These are phyloP conservation scores for Yponomeuta sedellus DNA, from an alignment of 2,888 invertebrate species.

Conservation along the genomic window DNA sequence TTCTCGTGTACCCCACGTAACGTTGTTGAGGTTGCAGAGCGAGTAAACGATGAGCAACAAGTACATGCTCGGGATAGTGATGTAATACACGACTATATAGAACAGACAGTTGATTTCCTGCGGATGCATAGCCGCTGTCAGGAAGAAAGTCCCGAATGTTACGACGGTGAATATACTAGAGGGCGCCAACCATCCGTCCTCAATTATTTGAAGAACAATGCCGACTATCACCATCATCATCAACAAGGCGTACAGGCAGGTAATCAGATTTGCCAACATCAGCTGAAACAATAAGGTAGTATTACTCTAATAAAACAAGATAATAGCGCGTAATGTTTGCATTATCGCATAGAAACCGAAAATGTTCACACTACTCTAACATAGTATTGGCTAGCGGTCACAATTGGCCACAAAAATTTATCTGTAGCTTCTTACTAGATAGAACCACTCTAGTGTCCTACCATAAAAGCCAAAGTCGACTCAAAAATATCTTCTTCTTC, in stretches of 20 bases:
- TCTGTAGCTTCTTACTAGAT: too few relatives aligned
- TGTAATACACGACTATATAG: constrained; percentile 84
- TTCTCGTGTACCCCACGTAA: constrained; percentile 96
- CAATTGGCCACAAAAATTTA: too few relatives aligned
- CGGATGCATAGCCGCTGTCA: constrained; percentile 85
- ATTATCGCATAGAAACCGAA: too few relatives aligned
- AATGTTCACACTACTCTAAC: too few relatives aligned
- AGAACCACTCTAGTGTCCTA: too few relatives aligned
- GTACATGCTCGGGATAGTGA: constrained; percentile 97
- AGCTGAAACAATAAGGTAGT: constrained; percentile 61
- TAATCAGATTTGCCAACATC: constrained; percentile 83
- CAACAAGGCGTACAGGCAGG: constrained; percentile 86
- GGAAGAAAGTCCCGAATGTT: constrained; percentile 80
- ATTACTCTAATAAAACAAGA: background rate
- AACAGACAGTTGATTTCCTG: constrained; percentile 84
- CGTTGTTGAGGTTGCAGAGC: constrained; percentile 93
- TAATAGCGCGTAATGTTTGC: too few relatives aligned
- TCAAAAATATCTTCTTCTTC: too few relatives aligned
- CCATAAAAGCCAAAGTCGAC: too few relatives aligned
- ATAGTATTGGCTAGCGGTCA: too few relatives aligned
- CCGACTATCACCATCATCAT: constrained; percentile 93
- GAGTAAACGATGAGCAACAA: constrained; percentile 94
- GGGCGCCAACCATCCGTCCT: constrained; percentile 88
- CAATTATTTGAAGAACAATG: constrained; percentile 84
- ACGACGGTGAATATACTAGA: constrained; percentile 89